Conservation (phyloP, 2,113 vertebrate genomes). For the Isichthys henryi region DNA sequence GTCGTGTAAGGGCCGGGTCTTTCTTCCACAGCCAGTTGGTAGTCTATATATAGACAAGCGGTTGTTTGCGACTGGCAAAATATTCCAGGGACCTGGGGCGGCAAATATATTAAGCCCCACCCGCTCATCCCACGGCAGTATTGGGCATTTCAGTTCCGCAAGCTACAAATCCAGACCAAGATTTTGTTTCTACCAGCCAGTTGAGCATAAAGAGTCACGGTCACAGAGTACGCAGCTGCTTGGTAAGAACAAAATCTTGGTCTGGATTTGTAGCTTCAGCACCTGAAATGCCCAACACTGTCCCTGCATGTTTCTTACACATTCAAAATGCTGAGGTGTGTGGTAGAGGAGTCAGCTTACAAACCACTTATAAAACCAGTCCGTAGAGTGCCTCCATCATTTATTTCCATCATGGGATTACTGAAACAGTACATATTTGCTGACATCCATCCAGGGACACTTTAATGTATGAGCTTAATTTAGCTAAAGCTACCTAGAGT, state of each 20-base stretch:
- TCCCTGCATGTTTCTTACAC: not conserved
- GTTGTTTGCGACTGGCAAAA: not conserved
- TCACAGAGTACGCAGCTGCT: too few relatives aligned
- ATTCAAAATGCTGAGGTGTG: not conserved
- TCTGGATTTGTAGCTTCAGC: too few relatives aligned
- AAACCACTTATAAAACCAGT: not conserved
- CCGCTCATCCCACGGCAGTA: not conserved
- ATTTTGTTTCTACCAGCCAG: too few relatives aligned
- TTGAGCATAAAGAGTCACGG: too few relatives aligned
- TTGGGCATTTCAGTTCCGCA: too few relatives aligned
- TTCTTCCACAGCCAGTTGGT: not conserved
- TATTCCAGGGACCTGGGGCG: not conserved
- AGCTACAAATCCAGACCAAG: too few relatives aligned
- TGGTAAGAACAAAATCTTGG: too few relatives aligned
- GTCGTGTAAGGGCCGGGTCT: not conserved
- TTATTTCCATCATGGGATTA: not conserved
- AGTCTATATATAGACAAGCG: not conserved
- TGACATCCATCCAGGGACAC: not conserved
- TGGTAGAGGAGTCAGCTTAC: not conserved
- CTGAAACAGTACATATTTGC: not conserved
- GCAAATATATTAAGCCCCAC: not conserved
- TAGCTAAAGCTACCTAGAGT: not conserved
- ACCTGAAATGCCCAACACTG: too few relatives aligned
- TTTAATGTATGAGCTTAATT: not conserved
- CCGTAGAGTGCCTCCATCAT: not conserved